A percentile compares a stretch with the other conserved stretches of the same genome.
Evolutionary conservation across 2,888 invertebrate species (phyloP).

Genomic region (Meteorus cinctellus): DNA sequence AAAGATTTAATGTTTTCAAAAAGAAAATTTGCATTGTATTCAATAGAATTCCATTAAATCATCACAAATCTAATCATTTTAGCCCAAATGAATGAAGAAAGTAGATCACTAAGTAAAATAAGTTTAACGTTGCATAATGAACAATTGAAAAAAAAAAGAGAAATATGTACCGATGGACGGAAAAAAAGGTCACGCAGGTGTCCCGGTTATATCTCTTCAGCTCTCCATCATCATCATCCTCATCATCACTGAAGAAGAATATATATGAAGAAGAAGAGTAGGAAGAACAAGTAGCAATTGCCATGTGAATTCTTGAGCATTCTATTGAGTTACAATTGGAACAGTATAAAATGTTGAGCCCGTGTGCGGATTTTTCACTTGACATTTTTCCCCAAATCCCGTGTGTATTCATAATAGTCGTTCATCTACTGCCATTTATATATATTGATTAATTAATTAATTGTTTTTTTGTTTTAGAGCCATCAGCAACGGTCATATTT

Average conservation of each 20-base stretch:
- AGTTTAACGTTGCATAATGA: slow-evolving; percentile 26
- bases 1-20: no score
- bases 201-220: slow-evolving; percentile 58
- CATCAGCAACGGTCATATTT: slow-evolving; percentile 59
- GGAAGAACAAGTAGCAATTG: slow-evolving; percentile 24
- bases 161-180: slow-evolving; percentile 69
- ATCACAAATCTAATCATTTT: background rate
- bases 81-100: slow-evolving; percentile 43
- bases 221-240: slow-evolving; percentile 19
- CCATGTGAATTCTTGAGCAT: slow-evolving; percentile 26
- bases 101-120: slow-evolving; percentile 47
- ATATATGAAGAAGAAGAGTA: slow-evolving; percentile 28
- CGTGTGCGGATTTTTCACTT: slow-evolving; percentile 4
- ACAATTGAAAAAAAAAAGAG: slow-evolving; percentile 54
- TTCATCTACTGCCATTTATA: slow-evolving; percentile 6
- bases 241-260: slow-evolving; percentile 31
- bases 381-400: background rate
- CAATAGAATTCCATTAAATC: no score
- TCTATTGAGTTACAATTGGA: slow-evolving; percentile 18
- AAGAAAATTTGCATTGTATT: no score
- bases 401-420: background rate
- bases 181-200: slow-evolving; percentile 68
- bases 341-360: slow-evolving; percentile 10
- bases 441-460: background rate
- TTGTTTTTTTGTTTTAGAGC: slow-evolving; percentile 51